Base-by-base conservation (phyloP, 2,888 invertebrate genomes). In the Pollenia griseotomentosa region DNA sequence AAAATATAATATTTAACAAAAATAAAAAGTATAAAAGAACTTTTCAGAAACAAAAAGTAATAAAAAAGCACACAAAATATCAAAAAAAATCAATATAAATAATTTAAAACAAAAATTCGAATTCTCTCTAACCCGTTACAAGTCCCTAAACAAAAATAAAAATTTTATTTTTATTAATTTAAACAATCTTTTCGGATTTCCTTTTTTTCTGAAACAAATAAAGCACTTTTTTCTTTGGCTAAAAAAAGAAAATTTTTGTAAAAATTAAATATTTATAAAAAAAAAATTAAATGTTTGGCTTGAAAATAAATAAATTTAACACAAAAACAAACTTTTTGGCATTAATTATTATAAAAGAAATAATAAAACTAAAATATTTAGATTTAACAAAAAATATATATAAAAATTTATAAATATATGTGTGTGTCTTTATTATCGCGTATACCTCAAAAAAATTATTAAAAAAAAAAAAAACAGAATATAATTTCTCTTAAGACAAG, bases 401-500 rank as follows among this genome's bases (percentile, higher is more conserved):
- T 53, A 89, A 81, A 89, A 89, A 89, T 85, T 88, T 88, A 89
- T 90, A 88, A 90, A 91, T 91, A 91, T 93, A 92, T 93, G 92
- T 93, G 92, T 93, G 93, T 93, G 93, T 93, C 93, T 93, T 93
- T 92, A 93, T 91, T 87, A 93, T 94, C 94, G 94, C 94, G 94
- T 95, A 95, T 95, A 95, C 94, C 94, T 94, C 94, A 94, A 93
- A 86, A 85, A 86, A 23, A 79, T 16, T 55, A 68, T 57, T 44
- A 86, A 88, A 85, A 89, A 89, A 90, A 90, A 82, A 63, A n/a
- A 19, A 19, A 19, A 19, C 19, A 78, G 88, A 87, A 88, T 83
- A 90, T 90, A 88, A 90, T 90, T 91, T 91, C 90, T 89, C 89
- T 89, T 89, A 89, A 88, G 66, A 79, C 61, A 88, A 85, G 55